Percentiles rank a stretch among this genome's conserved stretches.
These are phyloP conservation scores for Danio jaintianensis DNA, from an alignment of 2,797 vertebrate genomes.

Conservation along the genomic window DNA sequence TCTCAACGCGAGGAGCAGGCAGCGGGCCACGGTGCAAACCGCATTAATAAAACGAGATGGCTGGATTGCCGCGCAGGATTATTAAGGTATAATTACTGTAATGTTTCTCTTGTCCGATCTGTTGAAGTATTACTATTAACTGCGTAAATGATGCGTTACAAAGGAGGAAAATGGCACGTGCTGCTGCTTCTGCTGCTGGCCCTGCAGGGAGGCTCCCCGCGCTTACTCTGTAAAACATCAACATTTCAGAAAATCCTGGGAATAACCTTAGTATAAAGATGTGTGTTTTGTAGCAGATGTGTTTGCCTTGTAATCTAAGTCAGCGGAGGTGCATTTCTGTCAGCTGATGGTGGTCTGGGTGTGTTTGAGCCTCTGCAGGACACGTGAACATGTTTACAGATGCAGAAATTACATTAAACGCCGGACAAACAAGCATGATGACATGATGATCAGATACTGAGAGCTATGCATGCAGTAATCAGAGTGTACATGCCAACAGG, in stretches of 20 bases:
- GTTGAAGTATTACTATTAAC: background rate
- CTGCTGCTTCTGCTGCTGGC: conserved; percentile 24
- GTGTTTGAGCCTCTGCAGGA: conserved; percentile 24
- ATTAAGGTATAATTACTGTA: conserved; percentile 81
- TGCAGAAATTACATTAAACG: background rate
- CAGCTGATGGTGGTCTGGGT: conserved; percentile 3
- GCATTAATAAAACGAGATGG: conserved; percentile 89
- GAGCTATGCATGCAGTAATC: background rate
- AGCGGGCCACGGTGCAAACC: conserved; percentile 79
- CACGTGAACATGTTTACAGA: conserved; percentile 13
- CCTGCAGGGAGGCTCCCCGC: conserved; percentile 37
- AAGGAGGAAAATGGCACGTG: conserved; percentile 25
- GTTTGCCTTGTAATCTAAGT: background rate
- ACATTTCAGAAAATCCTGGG: background rate
- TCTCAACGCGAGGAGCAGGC: conserved; percentile 76
- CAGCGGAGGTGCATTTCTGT: background rate
- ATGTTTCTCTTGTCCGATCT: background rate
- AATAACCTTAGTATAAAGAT: background rate
- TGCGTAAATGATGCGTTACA: background rate
- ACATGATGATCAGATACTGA: too few species aligned
- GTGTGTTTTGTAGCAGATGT: background rate
- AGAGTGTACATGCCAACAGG: background rate
- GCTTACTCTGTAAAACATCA: background rate
- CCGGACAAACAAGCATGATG: too few species aligned
- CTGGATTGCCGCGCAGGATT: conserved; percentile 95